Conservation (phyloP, 2,888 invertebrate species). For the Petrophora chlorosata region DNA sequence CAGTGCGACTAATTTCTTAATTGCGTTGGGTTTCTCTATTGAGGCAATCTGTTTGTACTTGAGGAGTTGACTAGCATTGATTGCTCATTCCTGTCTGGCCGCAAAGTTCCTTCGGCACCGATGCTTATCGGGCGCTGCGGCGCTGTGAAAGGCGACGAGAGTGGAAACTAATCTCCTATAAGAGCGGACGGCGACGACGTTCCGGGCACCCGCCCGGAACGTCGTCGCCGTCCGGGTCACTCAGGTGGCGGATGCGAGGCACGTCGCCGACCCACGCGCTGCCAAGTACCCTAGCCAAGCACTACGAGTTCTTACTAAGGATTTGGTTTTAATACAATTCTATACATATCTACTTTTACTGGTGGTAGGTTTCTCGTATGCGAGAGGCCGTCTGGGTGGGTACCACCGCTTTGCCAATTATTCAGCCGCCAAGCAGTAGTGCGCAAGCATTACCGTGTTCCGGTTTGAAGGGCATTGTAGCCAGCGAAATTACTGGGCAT, state of each 20-base stretch:
- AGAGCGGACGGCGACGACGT: conserved; percentile 40
- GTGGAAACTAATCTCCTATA: conserved; percentile 56
- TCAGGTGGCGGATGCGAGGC: conserved; percentile 43
- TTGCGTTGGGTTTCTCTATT: conserved; percentile 9
- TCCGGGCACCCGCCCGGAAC: too few relatives aligned
- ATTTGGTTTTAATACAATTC: too few relatives aligned
- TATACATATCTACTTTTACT: too few relatives aligned
- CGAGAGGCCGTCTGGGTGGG: too few relatives aligned
- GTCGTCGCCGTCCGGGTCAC: too few relatives aligned
- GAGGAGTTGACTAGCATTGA: conserved; percentile 26
- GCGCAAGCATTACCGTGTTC: too few relatives aligned
- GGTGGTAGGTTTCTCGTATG: too few relatives aligned
- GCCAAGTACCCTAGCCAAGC: neutral
- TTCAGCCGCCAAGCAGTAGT: too few relatives aligned
- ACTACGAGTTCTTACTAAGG: neutral
- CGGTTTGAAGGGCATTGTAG: too few relatives aligned
- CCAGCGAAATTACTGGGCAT: too few relatives aligned
- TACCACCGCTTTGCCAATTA: too few relatives aligned
- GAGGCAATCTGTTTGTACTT: neutral
- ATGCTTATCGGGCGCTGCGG: conserved; percentile 50
- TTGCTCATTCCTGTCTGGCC: conserved; percentile 43
- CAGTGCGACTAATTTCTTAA: conserved; percentile 19
- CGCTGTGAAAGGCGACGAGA: conserved; percentile 52
- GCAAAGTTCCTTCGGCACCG: conserved; percentile 41
- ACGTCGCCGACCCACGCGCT: conserved; percentile 37